phyloP scores from a whole-genome alignment of 2,113 vertebrate species.

The Stegostoma tigrinum region DNA sequence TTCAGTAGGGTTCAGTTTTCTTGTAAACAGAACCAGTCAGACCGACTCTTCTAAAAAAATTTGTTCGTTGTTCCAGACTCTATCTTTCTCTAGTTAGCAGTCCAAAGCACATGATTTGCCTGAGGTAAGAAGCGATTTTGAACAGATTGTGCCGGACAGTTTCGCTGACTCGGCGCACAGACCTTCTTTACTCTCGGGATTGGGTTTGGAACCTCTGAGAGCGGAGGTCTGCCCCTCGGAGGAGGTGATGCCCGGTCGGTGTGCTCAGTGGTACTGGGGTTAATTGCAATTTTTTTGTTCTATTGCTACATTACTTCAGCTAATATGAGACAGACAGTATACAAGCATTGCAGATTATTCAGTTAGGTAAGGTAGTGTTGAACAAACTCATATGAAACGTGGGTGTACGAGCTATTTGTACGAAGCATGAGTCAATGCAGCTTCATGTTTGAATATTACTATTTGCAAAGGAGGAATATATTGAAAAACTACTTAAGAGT shows the following conservation, averaged over 20 bases:
- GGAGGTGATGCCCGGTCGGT: not conserved
- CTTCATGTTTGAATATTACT: not conserved
- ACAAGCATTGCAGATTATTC: not conserved
- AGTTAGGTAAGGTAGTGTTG: not conserved
- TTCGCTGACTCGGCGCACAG: not conserved
- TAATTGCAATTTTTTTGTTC: not conserved
- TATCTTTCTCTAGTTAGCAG: not conserved
- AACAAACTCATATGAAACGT: not conserved
- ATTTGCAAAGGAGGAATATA: not conserved
- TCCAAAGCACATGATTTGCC: not conserved
- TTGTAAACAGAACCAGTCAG: slow-evolving; percentile 16
- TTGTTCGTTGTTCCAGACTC: not conserved
- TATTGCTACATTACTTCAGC: not conserved
- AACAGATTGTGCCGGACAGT: not conserved
- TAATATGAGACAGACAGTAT: not conserved
- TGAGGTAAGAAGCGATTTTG: not conserved
- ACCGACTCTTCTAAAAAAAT: not conserved
- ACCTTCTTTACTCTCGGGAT: not conserved
- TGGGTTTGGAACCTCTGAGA: not conserved
- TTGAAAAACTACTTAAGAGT: not conserved
- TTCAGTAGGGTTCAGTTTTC: not conserved
- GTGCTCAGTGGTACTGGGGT: not conserved
- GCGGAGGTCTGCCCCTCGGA: not conserved
- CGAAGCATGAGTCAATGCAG: not conserved
- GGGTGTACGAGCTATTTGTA: not conserved